phyloP scores from a whole-genome alignment of 2,888 invertebrate species.

The Keiferia lycopersicella region DNA sequence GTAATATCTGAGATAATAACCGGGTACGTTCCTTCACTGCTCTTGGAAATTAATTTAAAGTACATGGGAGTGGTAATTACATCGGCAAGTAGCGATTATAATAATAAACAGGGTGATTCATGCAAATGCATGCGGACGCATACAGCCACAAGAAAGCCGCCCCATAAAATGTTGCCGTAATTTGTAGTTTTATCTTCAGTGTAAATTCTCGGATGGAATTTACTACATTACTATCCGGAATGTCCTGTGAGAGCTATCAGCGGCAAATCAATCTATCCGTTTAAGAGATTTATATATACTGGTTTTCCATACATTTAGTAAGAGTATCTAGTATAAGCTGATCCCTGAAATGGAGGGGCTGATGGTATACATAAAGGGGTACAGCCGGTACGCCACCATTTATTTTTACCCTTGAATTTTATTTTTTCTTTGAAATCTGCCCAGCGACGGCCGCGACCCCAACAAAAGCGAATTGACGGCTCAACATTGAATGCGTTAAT shows the following conservation, averaged over 20 bases:
- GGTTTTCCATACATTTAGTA: too few relatives aligned
- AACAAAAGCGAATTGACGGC: conserved; percentile 39
- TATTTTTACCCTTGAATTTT: conserved; percentile 27
- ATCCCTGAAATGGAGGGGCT: too few relatives aligned
- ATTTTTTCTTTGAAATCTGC: conserved; percentile 30
- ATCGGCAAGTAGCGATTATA: conserved; percentile 64
- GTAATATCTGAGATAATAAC: conserved; percentile 64
- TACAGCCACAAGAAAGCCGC: conserved; percentile 1
- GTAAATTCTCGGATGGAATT: conserved; percentile 9
- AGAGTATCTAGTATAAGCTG: too few relatives aligned
- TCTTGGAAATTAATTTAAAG: conserved; percentile 74
- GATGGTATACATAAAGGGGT: background rate
- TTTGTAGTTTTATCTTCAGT: conserved; percentile 8
- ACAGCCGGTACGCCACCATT: conserved; percentile 17
- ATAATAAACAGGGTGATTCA: conserved; percentile 65
- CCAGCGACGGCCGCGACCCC: conserved; percentile 31
- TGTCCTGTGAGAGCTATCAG: background rate
- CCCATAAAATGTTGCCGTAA: conserved; percentile 12
- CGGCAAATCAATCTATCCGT: too few relatives aligned
- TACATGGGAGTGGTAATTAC: conserved; percentile 70
- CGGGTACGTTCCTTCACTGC: conserved; percentile 58
- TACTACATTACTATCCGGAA: background rate
- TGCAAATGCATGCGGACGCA: conserved; percentile 58
- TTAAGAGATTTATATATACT: too few relatives aligned
- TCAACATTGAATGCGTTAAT: conserved; percentile 62